Evolutionary conservation across 1,140 invertebrate genomes (phyloP), one percentile per base, ranked within the genome.

Genomic region (Drosophila watanabei): DNA sequence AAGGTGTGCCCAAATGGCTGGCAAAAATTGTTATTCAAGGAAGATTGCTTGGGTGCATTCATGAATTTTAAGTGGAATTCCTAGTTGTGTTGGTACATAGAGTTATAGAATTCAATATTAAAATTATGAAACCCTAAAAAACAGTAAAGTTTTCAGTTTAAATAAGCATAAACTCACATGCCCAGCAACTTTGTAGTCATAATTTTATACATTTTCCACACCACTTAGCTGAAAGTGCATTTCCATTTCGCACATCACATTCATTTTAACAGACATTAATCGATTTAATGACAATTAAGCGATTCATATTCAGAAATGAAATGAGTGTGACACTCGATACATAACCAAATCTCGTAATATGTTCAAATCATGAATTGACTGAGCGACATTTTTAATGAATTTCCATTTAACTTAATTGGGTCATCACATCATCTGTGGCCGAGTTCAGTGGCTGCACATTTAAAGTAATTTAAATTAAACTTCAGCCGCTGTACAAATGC

Each of bases 271-370:
- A 35, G 56, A 66, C 37, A 68, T 54, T 78, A 77, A 48, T 78
- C 65, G 56, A 78, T 69, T 78, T 57, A 78, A 78, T 78, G 73
- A 46, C 57, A 61, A 78, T 78, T 78, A 48, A 63, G 32, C 35
- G 24, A 28, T 33, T 78, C 35, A 61, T 54, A 61, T 56, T 43
- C 11, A 54, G 41, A 57, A 58, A 35, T 69, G 45, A 59, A 51
- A 30, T 56, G 65, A 71, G 35, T 57, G 65, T 49, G 24, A 56
- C 41, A 49, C 39, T 49, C 33, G 49, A 43, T 73, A 24, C 70
- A 72, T 73, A 72, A 43, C 30, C 64, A 37, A 73, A 51, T 18
- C 37, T 60, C n/a, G 43, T 58, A 72, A 49, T 72, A 11, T 37
- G 52, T 56, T 56, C 9, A 71, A 51, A 28, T 51, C 30, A 73